These are phyloP conservation scores for Papilio polyxenes DNA, from an alignment of 1,140 invertebrate species.

Conservation along the genomic window DNA sequence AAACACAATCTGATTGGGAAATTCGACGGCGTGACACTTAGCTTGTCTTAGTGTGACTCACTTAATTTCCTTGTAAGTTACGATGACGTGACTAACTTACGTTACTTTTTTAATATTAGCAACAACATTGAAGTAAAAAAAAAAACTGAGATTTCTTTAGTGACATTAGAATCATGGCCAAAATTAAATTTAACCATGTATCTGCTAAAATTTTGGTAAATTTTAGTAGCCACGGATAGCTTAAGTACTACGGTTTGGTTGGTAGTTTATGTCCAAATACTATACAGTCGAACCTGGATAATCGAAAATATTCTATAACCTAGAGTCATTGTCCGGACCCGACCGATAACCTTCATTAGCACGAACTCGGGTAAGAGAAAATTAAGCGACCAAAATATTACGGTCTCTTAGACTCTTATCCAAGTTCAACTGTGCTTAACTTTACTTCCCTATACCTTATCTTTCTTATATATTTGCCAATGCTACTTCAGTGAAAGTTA, in stretches of 20 bases:
- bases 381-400: too few relatives aligned
- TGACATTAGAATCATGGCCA: not conserved
- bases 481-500: not conserved
- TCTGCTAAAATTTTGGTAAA: too few relatives aligned
- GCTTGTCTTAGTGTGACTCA: not conserved
- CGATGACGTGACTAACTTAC: not conserved
- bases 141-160: not conserved
- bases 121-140: not conserved
- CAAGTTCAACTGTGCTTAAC: not conserved
- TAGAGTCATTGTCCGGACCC: too few relatives aligned
- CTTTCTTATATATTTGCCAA: not conserved
- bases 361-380: too few relatives aligned
- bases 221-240: too few relatives aligned
- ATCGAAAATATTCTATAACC: too few relatives aligned
- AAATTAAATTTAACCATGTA: too few relatives aligned
- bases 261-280: too few relatives aligned
- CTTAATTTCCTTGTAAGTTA: conserved; percentile 15
- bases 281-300: too few relatives aligned
- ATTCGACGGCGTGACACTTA: not conserved
- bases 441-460: not conserved
- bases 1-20: conserved; percentile 3
- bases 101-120: not conserved
- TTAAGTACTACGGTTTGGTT: too few relatives aligned
- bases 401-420: not conserved
- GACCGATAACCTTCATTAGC: too few relatives aligned